Conservation (phyloP, 2,888 invertebrate species). For the Eupithecia subumbrata region DNA sequence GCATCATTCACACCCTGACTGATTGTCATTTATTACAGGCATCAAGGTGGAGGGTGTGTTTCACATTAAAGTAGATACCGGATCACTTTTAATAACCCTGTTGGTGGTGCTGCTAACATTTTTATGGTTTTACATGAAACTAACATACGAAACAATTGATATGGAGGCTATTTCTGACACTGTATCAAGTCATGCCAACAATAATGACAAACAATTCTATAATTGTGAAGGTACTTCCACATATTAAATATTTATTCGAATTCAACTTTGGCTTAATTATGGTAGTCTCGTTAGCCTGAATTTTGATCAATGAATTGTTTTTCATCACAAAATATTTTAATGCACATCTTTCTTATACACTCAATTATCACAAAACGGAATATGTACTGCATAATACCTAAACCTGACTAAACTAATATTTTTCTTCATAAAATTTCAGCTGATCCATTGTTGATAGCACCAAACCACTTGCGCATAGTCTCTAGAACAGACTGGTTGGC, state of each 20-base stretch:
- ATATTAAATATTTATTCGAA: not conserved
- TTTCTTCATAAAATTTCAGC: constrained; percentile 54
- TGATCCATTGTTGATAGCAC: constrained; percentile 66
- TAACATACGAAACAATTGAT: constrained; percentile 58
- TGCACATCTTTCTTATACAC: not conserved
- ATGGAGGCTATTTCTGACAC: constrained; percentile 33
- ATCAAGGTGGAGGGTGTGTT: constrained; percentile 67
- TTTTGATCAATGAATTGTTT: not conserved
- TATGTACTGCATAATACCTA: not conserved
- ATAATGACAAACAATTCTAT: constrained; percentile 20
- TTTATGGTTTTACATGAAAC: constrained; percentile 56
- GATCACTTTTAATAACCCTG: constrained; percentile 56
- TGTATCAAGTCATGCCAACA: constrained; percentile 10
- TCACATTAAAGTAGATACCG: constrained; percentile 53
- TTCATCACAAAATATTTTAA: not conserved
- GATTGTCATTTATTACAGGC: constrained; percentile 63
- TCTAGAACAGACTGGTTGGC: constrained; percentile 87
- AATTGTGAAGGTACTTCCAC: constrained; percentile 33
- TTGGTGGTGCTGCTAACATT: constrained; percentile 60
- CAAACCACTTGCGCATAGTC: constrained; percentile 81
- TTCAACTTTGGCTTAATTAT: not conserved
- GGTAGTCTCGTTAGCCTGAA: not conserved
- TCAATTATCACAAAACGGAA: not conserved
- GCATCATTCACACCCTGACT: constrained; percentile 26
- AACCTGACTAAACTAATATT: not conserved